These are phyloP conservation scores for Odobenus rosmarus DNA, from an alignment of 2,113 vertebrate species.

Conservation along the genomic window DNA sequence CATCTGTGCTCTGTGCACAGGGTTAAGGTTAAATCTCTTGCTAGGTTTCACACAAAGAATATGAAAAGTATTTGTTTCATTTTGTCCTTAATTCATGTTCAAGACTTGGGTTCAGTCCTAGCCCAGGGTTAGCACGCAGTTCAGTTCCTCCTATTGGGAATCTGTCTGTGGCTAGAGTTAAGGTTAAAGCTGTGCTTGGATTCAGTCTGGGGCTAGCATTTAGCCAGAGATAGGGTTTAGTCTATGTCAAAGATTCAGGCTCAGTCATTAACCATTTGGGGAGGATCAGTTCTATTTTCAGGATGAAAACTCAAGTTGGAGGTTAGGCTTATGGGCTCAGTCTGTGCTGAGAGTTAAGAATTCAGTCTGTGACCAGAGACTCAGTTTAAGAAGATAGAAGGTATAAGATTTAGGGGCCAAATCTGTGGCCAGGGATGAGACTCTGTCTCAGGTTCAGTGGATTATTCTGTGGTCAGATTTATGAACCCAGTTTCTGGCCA, in stretches of 20 bases:
- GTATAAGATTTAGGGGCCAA: not conserved
- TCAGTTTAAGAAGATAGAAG: not conserved
- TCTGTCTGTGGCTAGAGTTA: not conserved
- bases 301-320: slow-evolving; percentile 24
- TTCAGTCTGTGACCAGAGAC: not conserved
- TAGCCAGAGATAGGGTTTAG: not conserved
- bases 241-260: not conserved
- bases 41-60: slow-evolving; percentile 37
- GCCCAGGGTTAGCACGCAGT: not conserved
- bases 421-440: not conserved
- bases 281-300: slow-evolving; percentile 30
- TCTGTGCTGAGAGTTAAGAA: slow-evolving; percentile 39
- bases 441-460: not conserved
- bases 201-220: not conserved
- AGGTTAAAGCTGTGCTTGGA: not conserved
- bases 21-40: not conserved
- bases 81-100: slow-evolving; percentile 29
- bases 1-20: not conserved
- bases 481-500: not conserved
- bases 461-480: slow-evolving; percentile 5
- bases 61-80: not conserved
- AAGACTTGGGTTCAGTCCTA: not conserved
- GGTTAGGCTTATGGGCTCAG: not conserved
- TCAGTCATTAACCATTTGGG: slow-evolving; percentile 18
- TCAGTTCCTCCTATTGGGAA: not conserved